Conservation (phyloP, 2,113 vertebrate genomes). For the Otolemur garnettii region DNA sequence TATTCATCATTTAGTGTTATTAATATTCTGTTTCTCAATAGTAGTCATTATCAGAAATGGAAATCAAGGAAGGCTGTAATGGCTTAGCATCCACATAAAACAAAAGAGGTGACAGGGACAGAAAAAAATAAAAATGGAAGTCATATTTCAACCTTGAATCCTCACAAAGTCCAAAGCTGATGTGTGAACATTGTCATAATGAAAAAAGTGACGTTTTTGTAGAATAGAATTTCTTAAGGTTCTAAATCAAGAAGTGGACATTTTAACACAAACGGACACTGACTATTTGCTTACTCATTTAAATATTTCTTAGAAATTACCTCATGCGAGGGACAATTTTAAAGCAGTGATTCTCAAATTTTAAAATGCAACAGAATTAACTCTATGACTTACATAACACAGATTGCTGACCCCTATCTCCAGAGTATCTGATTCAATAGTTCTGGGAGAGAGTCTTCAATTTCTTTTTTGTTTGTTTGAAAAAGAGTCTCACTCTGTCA, state of each 20-base stretch:
- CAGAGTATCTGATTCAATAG: not conserved
- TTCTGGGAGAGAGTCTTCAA: not conserved
- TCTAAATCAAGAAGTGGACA: not conserved
- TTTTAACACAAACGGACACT: not conserved
- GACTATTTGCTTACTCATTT: not conserved
- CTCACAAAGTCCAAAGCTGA: not conserved
- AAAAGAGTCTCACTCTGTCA: no score
- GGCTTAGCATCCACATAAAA: not conserved
- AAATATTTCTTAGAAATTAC: slow-evolving; percentile 10
- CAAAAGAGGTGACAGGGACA: not conserved
- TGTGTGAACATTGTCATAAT: not conserved
- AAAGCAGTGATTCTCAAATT: slow-evolving; percentile 24
- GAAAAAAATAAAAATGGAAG: not conserved
- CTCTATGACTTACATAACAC: not conserved
- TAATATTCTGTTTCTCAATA: not conserved
- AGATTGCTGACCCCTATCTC: not conserved
- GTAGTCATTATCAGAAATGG: not conserved
- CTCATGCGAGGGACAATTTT: not conserved
- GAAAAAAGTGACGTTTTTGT: not conserved
- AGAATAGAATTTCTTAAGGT: slow-evolving; percentile 33
- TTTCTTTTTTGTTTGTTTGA: no score
- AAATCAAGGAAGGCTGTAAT: not conserved
- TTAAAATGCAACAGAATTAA: not conserved
- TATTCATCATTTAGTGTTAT: not conserved
- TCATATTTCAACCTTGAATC: not conserved